A percentile compares a stretch with the other conserved stretches of the same genome.
phyloP scores from a whole-genome alignment of 2,888 invertebrate species.

The Cerceris ruficornis region DNA sequence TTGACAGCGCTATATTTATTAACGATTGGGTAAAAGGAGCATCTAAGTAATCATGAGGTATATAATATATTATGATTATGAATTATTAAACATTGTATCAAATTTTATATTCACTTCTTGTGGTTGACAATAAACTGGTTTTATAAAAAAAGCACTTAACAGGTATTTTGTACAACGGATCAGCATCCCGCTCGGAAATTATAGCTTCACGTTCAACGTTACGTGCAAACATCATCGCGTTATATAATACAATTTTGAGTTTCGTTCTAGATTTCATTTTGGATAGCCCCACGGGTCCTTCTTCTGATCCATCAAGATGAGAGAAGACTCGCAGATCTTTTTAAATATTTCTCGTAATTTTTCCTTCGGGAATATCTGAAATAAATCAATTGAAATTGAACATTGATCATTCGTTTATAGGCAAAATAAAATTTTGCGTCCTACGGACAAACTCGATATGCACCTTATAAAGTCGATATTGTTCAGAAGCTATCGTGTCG shows the following conservation, averaged over 20 bases:
- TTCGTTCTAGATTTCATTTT: constrained; percentile 62
- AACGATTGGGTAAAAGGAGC: constrained; percentile 65
- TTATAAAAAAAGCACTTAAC: constrained; percentile 73
- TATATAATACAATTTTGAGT: constrained; percentile 12
- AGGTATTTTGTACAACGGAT: constrained; percentile 15
- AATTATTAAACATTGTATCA: constrained; percentile 79
- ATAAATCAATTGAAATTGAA: neutral
- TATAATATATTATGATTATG: constrained; percentile 73
- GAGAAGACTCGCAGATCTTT: constrained; percentile 90
- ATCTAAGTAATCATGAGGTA: constrained; percentile 67
- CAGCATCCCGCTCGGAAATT: neutral
- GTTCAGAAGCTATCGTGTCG: constrained; percentile 91
- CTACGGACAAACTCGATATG: constrained; percentile 10
- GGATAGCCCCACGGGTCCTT: constrained; percentile 92
- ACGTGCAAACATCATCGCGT: neutral
- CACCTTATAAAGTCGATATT: constrained; percentile 90
- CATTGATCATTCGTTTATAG: constrained; percentile 44
- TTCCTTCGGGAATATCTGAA: constrained; percentile 86
- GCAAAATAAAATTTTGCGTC: neutral
- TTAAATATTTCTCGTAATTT: constrained; percentile 89
- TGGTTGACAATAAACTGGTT: constrained; percentile 80
- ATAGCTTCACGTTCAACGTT: neutral
- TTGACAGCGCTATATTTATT: constrained; percentile 65
- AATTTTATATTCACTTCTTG: constrained; percentile 80
- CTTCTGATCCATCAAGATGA: constrained; percentile 88